Evolutionary conservation across 2,113 vertebrate species (phyloP).

Genomic region (Pholis gunnellus): DNA sequence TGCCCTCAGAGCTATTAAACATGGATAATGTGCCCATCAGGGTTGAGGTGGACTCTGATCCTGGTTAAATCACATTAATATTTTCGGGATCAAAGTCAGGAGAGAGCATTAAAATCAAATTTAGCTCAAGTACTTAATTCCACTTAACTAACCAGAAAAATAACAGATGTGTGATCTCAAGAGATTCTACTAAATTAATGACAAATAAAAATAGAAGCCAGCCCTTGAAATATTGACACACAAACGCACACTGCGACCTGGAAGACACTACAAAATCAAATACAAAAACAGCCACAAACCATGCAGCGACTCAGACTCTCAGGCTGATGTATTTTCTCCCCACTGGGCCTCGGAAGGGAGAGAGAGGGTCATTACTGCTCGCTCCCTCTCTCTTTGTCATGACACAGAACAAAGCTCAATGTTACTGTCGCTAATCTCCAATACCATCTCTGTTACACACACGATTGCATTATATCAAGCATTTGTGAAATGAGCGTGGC

Average conservation of each 20-base stretch:
- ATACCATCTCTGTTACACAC: conserved; percentile 20
- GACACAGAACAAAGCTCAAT: conserved; percentile 35
- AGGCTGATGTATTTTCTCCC: conserved; percentile 38
- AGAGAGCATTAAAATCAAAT: conserved; percentile 35
- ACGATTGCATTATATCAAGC: conserved; percentile 17
- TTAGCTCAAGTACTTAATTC: conserved; percentile 11
- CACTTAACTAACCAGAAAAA: conserved; percentile 40
- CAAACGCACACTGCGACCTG: conserved; percentile 3
- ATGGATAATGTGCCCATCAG: conserved; percentile 18
- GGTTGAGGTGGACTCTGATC: conserved; percentile 23
- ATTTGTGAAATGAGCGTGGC: conserved; percentile 10
- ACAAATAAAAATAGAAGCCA: conserved; percentile 1
- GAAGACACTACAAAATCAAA: conserved; percentile 21
- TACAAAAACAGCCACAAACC: conserved; percentile 39
- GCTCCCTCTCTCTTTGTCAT: background rate
- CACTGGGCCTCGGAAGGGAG: conserved; percentile 15
- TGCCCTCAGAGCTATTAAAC: conserved; percentile 23
- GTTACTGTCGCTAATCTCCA: conserved; percentile 19
- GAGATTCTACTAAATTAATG: conserved; percentile 35
- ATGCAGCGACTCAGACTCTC: conserved; percentile 43
- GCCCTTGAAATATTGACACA: conserved; percentile 17
- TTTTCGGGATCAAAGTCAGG: conserved; percentile 10
- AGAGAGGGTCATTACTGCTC: conserved; percentile 24
- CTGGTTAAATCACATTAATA: conserved; percentile 35
- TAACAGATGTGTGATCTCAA: conserved; percentile 30